Evolutionary conservation across 2,113 vertebrate species (phyloP).

Genomic region (Lipophrys pholis): DNA sequence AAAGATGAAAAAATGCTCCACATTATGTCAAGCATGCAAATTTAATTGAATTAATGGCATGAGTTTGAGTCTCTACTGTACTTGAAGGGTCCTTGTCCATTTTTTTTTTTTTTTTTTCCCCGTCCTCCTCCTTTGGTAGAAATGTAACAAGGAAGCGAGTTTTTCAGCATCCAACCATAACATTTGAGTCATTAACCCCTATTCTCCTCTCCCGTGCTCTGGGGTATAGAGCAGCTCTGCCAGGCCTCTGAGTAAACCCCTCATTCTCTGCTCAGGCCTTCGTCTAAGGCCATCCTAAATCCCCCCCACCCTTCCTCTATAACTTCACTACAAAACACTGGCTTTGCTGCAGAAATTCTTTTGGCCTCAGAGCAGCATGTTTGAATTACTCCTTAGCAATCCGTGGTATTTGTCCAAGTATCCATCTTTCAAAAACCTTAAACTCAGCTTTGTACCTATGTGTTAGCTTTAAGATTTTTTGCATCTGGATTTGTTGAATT

Average conservation of each 20-base stretch:
- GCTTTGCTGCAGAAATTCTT: constrained; percentile 53
- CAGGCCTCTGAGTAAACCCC: constrained; percentile 69
- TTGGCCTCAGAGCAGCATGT: constrained; percentile 41
- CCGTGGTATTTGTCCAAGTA: constrained; percentile 74
- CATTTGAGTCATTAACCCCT: constrained; percentile 71
- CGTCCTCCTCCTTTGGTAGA: constrained; percentile 46
- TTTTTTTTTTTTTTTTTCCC: constrained; percentile 29
- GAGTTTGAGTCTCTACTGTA: constrained; percentile 85
- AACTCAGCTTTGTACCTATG: constrained; percentile 46
- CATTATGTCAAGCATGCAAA: constrained; percentile 88
- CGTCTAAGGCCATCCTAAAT: constrained; percentile 72
- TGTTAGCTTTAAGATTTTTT: constrained; percentile 38
- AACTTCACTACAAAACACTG: constrained; percentile 56
- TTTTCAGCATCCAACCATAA: constrained; percentile 77
- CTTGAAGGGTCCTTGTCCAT: constrained; percentile 82
- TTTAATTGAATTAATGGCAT: constrained; percentile 93
- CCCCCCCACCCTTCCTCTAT: constrained; percentile 46
- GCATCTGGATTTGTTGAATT: constrained; percentile 5
- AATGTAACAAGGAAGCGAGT: constrained; percentile 81
- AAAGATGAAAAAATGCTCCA: constrained; percentile 79
- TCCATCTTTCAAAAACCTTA: constrained; percentile 68
- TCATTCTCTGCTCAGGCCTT: constrained; percentile 57
- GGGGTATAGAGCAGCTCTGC: constrained; percentile 65
- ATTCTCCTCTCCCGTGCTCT: constrained; percentile 69
- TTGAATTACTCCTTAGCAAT: constrained; percentile 52